Evolutionary conservation across 2,113 vertebrate species (phyloP), one percentile per base, ranked within the genome.

Genomic region (Cyphomyrus discorhynchus): DNA sequence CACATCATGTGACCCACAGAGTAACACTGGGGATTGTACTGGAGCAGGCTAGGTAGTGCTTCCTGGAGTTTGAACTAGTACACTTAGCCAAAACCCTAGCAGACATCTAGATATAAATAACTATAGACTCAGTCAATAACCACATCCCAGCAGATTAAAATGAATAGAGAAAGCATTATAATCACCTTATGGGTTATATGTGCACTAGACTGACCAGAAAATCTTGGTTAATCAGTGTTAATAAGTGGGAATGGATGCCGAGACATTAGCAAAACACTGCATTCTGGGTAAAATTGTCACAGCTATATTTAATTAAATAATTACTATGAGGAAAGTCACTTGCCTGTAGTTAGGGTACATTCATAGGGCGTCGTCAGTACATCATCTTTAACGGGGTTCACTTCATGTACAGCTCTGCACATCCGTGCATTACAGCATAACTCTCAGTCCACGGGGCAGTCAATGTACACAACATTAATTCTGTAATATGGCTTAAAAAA

Each of bases 221-320:
- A 77, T 35, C 70, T 77, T 77, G 27, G 70, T 77, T 77, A 66
- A 66, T 66, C 58, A 27, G 24, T n/a, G 58, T 66, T 66, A n/a
- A 66, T 66, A 1, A 77, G 70, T 77, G 31, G 11, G 70, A 39
- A 77, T 77, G 4, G 27, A 39, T 39, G 31, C 13, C 0, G 4
- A 77, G 31, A 39, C 5, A 17, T 77, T 8, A 77, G 70, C 31
- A 77, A 77, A 77, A 77, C 13, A 42, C 74, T 17, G 74, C 66
- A 92, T 90, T 87, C 21, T 56, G 66, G 86, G 82, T 91, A 94
- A 94, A 95, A 92, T 91, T 92, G 94, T 89, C 93, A 94, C 93
- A 94, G 93, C 92, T 93, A 95, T 93, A 94, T 96, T 96, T 96
- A 94, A 96, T 96, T 92, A 93, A 94, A 94, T 94, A 93, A 92